Percentiles rank a stretch among this genome's conserved stretches.
Evolutionary conservation across 2,797 vertebrate species (phyloP).

Genomic region (Cetoscarus ocellatus): DNA sequence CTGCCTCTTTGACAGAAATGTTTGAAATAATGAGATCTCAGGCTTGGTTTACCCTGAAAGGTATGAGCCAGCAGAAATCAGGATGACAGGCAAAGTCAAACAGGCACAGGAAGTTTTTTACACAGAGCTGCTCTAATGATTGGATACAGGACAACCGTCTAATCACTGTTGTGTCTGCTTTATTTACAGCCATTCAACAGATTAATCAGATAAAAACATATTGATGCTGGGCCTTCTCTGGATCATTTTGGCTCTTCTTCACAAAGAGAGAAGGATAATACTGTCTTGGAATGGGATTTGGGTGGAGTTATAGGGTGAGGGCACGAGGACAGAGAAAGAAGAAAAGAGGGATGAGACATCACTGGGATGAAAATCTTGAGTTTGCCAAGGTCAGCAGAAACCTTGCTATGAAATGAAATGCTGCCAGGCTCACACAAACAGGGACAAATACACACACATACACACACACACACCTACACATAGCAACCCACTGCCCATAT

Average conservation of each 20-base stretch:
- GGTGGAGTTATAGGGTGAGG: slow-evolving; percentile 34
- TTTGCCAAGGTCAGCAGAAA: slow-evolving; percentile 78
- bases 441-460: slow-evolving; percentile 1
- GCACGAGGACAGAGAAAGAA: slow-evolving; percentile 25
- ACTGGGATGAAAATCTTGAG: slow-evolving; percentile 56
- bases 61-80: slow-evolving; percentile 56
- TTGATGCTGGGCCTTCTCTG: slow-evolving; percentile 4
- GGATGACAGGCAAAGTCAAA: slow-evolving; percentile 65
- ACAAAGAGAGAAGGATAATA: slow-evolving; percentile 29
- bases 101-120: slow-evolving; percentile 34
- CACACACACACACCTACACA: slow-evolving; percentile 1
- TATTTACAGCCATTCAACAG: slow-evolving; percentile 38
- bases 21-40: slow-evolving; percentile 59
- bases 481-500: slow-evolving; percentile 39
- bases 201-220: slow-evolving; percentile 39
- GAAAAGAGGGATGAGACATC: slow-evolving; percentile 53
- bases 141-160: slow-evolving; percentile 7
- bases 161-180: slow-evolving; percentile 20
- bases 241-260: slow-evolving; percentile 28
- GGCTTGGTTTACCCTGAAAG: slow-evolving; percentile 36
- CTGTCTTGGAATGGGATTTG: slow-evolving; percentile 43
- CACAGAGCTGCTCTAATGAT: slow-evolving; percentile 32
- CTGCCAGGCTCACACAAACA: slow-evolving; percentile 44
- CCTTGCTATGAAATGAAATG: slow-evolving; percentile 60
- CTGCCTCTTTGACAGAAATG: slow-evolving; percentile 49